A percentile compares a stretch with the other conserved stretches of the same genome.
phyloP scores from a whole-genome alignment of 2,888 invertebrate genomes.

The Erebia palarica region DNA sequence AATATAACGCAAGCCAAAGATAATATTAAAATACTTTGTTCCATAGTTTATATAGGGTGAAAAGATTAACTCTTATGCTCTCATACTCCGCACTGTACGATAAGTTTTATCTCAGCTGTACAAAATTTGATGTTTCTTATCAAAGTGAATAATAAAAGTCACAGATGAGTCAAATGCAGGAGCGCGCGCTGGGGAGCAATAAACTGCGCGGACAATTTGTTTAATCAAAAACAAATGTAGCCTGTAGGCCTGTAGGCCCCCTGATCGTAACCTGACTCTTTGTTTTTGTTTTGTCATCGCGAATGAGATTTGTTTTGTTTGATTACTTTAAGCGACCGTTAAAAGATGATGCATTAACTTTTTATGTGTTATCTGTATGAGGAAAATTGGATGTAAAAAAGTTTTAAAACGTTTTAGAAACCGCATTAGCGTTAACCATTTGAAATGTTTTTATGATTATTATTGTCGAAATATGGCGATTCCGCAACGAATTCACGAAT shows the following conservation, averaged over 20 bases:
- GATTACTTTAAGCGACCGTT: conserved; percentile 30
- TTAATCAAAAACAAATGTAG: conserved; percentile 81
- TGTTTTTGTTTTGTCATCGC: conserved; percentile 60
- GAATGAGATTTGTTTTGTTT: conserved; percentile 63
- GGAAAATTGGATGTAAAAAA: not conserved
- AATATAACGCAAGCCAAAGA: no score
- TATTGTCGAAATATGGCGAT: no score
- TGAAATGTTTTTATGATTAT: no score
- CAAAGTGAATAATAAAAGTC: conserved; percentile 47
- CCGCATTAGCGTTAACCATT: not conserved
- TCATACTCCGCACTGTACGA: not conserved
- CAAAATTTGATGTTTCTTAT: conserved; percentile 28
- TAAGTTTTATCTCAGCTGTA: not conserved
- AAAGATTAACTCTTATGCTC: no score
- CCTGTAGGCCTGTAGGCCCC: conserved; percentile 45
- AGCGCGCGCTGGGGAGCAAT: conserved; percentile 65
- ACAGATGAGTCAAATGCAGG: conserved; percentile 55
- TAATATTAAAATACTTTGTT: no score
- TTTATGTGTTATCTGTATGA: conserved; percentile 14
- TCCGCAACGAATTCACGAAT: no score
- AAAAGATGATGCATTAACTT: conserved; percentile 18
- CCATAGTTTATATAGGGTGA: no score
- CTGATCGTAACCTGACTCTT: conserved; percentile 52
- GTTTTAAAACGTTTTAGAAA: not conserved
- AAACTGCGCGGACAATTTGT: conserved; percentile 79